Conservation (phyloP, 2,888 invertebrate species). For the Cerceris rybyensis region DNA sequence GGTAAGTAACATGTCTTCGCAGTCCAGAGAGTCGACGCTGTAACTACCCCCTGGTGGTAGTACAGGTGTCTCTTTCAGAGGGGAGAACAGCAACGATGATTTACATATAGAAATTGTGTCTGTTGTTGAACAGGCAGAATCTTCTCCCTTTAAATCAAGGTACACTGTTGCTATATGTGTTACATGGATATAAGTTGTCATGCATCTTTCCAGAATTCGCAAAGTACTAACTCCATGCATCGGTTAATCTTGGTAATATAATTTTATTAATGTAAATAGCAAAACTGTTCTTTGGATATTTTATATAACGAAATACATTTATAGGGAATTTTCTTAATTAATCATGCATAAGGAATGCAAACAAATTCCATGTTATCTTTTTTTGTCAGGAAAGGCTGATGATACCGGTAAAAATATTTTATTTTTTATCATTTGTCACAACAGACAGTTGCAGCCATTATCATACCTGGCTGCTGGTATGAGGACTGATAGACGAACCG, state of each 20-base stretch:
- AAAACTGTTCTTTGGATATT: neutral
- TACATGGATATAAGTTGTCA: constrained; percentile 19
- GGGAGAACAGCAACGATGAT: constrained; percentile 94
- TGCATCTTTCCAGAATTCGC: constrained; percentile 24
- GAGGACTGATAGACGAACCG: constrained; percentile 89
- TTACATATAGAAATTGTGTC: constrained; percentile 95
- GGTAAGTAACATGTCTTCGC: constrained; percentile 94
- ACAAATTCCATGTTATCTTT: constrained; percentile 28
- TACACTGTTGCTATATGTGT: constrained; percentile 9
- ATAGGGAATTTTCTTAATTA: constrained; percentile 2
- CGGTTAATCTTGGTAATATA: constrained; percentile 16
- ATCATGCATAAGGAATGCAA: constrained; percentile 52
- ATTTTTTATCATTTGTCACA: constrained; percentile 9
- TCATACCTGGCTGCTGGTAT: constrained; percentile 89
- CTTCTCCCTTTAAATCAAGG: constrained; percentile 85
- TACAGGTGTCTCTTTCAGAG: constrained; percentile 90
- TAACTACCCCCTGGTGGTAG: constrained; percentile 88
- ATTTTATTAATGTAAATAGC: constrained; percentile 16
- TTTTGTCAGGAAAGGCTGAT: constrained; percentile 32
- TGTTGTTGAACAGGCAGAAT: constrained; percentile 87
- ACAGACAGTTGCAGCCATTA: constrained; percentile 53
- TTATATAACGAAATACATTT: constrained; percentile 20
- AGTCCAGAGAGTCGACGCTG: constrained; percentile 95
- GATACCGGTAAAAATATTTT: constrained; percentile 1
- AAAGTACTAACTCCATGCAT: constrained; percentile 44